Evolutionary conservation across 37 sponge, comb jelly and placozoan genomes (phyloP), one percentile per base, ranked within the genome.

Genomic region (Geodia barretti): DNA sequence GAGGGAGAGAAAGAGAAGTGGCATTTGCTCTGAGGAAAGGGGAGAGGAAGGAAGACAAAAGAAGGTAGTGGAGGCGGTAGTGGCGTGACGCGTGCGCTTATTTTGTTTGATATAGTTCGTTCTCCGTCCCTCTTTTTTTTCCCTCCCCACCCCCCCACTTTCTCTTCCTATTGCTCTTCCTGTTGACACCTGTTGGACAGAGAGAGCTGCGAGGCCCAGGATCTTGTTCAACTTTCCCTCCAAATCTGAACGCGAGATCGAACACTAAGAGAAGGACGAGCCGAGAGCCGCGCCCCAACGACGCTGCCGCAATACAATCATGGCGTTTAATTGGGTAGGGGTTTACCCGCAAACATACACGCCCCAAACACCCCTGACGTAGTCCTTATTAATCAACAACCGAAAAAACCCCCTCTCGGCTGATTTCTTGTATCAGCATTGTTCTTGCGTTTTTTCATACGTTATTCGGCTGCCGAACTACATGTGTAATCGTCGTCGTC

Each of bases 161-260:
- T n/a, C n/a, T 72, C 82, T 32, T 82, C 88, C 88, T 83, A 31
- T 83, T 88, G 68, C 88, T 88, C 38, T 88, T 88, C 83, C 81
- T 88, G 64, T 82, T 82, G 26, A 88, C 63, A n/a, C 70, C 77
- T 81, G 33, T 64, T 64, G 2, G 87, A 80, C 40, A 88, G 83
- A 32, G 88, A 88, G n/a, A 88, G 62, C n/a, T 82, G 83, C 0
- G 92, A 79, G 29, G 93, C 89, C 93, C 89, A 92, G n/a, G 62
- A 88, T 72, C 68, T 92, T 89, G 77, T 83, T 88, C 31, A 92
- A 62, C 64, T 89, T 92, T 64, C 89, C 89, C 20, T 82, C 93
- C 25, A 92, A 80, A 8, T 77, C 68, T 31, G 87, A 77, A 3
- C 84, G 79, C 4, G 92, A 91, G 23, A 86, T 72, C 1, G 91